Conservation (phyloP, 2,797 vertebrate species). For the Scarus forsteni region DNA sequence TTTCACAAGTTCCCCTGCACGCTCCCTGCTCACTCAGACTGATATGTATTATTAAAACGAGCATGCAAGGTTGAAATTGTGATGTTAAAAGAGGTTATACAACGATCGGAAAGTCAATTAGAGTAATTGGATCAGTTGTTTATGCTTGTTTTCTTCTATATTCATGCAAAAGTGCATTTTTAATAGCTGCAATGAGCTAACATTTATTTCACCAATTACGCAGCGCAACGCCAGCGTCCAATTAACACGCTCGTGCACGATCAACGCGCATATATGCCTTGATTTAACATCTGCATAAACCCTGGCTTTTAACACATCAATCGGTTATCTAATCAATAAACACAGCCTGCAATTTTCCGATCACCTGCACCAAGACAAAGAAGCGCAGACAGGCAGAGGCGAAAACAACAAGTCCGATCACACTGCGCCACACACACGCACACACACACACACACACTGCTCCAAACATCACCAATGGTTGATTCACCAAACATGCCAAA, state of each 20-base stretch:
- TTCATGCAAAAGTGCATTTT: not conserved
- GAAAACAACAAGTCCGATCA: conserved; percentile 55
- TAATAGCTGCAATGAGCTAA: not conserved
- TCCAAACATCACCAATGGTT: conserved; percentile 13
- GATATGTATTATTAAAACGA: conserved; percentile 2
- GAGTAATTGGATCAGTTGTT: not conserved
- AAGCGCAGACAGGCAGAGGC: conserved; percentile 40
- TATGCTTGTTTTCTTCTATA: not conserved
- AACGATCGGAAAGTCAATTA: conserved; percentile 13
- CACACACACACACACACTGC: conserved; percentile 14
- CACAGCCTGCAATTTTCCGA: conserved; percentile 24
- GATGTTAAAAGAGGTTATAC: not conserved
- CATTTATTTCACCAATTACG: conserved; percentile 7
- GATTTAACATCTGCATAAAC: not conserved
- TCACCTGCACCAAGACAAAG: conserved; percentile 70
- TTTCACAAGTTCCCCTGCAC: conserved; percentile 1
- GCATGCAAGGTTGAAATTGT: not conserved
- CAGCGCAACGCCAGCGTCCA: conserved; percentile 4
- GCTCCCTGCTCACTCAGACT: not conserved
- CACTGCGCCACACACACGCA: conserved; percentile 47
- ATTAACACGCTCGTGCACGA: conserved; percentile 17
- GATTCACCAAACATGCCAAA: conserved; percentile 1
- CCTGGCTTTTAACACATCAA: conserved; percentile 51
- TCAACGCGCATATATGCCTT: not conserved
- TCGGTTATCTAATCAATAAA: not conserved